Percentiles rank a stretch among this genome's conserved stretches.
Evolutionary conservation across 2,797 vertebrate species (phyloP).

Genomic region (Gorsachius magnificus): DNA sequence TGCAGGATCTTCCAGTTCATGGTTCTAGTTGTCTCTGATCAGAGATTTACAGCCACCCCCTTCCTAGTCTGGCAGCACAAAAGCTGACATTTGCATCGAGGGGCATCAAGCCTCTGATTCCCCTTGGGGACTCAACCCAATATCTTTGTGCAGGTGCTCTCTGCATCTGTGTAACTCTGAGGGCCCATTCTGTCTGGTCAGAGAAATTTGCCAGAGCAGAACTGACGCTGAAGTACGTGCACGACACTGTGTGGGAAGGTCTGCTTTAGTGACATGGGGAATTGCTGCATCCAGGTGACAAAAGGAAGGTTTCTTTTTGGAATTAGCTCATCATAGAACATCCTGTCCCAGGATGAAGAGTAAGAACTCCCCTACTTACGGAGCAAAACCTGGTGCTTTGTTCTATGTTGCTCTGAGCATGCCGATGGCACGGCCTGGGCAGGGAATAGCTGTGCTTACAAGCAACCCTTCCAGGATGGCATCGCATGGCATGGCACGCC

Average conservation of each 20-base stretch:
- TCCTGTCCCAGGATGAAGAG: background rate
- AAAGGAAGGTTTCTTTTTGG: background rate
- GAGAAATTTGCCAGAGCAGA: background rate
- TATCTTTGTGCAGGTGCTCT: background rate
- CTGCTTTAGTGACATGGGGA: background rate
- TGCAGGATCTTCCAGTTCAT: background rate
- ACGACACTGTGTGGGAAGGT: background rate
- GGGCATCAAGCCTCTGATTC: background rate
- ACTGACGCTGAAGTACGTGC: background rate
- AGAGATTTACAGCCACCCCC: background rate
- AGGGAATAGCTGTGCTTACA: background rate
- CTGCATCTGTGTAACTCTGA: background rate
- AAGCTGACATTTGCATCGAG: background rate
- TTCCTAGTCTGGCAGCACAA: background rate
- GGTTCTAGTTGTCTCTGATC: background rate
- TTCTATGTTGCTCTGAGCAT: background rate
- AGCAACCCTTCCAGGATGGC: background rate
- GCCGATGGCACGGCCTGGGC: background rate
- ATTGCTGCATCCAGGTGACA: background rate
- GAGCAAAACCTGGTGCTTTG: background rate
- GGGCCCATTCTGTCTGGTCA: background rate
- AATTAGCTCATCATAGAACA: background rate
- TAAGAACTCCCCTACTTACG: background rate
- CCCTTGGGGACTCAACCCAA: background rate
- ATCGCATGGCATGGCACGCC: background rate